phyloP scores from a whole-genome alignment of 2,113 vertebrate genomes.

The Eulemur macaco region DNA sequence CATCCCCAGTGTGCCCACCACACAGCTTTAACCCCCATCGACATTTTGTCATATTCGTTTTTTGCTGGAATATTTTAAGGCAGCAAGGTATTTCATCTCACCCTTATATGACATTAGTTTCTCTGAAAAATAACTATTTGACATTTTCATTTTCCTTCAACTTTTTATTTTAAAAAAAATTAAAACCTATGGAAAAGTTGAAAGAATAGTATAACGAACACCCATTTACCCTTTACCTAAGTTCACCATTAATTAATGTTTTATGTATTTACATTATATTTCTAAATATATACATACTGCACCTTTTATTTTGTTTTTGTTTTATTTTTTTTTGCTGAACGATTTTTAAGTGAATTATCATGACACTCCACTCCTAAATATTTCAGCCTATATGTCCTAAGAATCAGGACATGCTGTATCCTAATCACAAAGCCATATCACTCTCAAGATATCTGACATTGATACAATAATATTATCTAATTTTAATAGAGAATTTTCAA shows the following conservation, averaged over 20 bases:
- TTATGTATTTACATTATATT: not conserved
- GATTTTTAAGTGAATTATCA: not conserved
- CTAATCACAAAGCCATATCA: not conserved
- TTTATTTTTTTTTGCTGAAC: slow-evolving; percentile 1
- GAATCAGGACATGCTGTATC: not conserved
- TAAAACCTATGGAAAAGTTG: not conserved
- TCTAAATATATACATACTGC: not conserved
- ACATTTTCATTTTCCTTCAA: slow-evolving; percentile 11
- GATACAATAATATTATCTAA: not conserved
- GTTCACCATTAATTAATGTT: not conserved
- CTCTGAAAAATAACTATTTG: slow-evolving; percentile 22
- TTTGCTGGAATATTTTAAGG: not conserved
- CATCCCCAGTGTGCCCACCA: not conserved
- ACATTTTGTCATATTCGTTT: not conserved
- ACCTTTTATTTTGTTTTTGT: not conserved
- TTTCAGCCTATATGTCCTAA: not conserved
- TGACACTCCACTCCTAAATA: not conserved
- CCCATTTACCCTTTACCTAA: not conserved
- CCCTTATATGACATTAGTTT: not conserved
- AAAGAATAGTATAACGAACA: not conserved
- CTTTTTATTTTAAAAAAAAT: not conserved
- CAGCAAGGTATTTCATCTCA: not conserved
- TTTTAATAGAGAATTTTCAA: not conserved
- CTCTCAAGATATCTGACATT: not conserved
- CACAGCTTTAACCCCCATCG: not conserved